Percentiles rank a stretch among this genome's conserved stretches.
These are phyloP conservation scores for Tribolium freemani DNA, from an alignment of 2,888 invertebrate species.

Conservation along the genomic window DNA sequence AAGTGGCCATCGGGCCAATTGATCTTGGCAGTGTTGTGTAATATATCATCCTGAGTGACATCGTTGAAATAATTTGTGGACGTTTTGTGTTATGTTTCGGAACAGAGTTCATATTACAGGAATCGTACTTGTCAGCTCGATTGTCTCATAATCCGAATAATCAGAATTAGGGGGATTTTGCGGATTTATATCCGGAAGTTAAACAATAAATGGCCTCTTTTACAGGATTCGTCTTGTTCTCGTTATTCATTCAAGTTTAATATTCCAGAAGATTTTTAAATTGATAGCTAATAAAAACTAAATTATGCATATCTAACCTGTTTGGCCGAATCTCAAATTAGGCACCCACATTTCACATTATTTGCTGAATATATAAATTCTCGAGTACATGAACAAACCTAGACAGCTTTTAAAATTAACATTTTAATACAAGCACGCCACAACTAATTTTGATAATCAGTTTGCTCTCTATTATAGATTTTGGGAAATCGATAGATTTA, in stretches of 20 bases:
- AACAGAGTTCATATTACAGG: conserved; percentile 45
- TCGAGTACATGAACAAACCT: neutral
- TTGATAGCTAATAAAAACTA: too few species aligned
- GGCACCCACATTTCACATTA: too few species aligned
- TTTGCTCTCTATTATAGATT: neutral
- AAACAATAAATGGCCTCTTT: conserved; percentile 19
- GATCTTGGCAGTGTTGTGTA: conserved; percentile 46
- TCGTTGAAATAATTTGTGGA: conserved; percentile 53
- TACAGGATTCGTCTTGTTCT: conserved; percentile 4
- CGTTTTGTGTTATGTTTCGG: conserved; percentile 49
- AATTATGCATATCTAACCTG: too few species aligned
- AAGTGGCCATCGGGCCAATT: conserved; percentile 49
- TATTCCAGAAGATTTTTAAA: neutral
- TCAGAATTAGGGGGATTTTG: conserved; percentile 38
- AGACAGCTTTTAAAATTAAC: too few species aligned
- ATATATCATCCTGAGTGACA: conserved; percentile 54
- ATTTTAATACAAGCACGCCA: neutral
- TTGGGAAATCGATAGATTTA: neutral
- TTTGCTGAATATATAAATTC: neutral
- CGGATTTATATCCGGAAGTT: conserved; percentile 37
- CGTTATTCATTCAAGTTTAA: conserved; percentile 4
- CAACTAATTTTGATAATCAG: conserved; percentile 11
- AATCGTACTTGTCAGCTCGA: conserved; percentile 41
- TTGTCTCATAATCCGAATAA: conserved; percentile 38
- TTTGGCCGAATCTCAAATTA: too few species aligned